A percentile compares a stretch with the other conserved stretches of the same genome.
Evolutionary conservation across 2,797 vertebrate genomes (phyloP).

Genomic region (Astyanax mexicanus): DNA sequence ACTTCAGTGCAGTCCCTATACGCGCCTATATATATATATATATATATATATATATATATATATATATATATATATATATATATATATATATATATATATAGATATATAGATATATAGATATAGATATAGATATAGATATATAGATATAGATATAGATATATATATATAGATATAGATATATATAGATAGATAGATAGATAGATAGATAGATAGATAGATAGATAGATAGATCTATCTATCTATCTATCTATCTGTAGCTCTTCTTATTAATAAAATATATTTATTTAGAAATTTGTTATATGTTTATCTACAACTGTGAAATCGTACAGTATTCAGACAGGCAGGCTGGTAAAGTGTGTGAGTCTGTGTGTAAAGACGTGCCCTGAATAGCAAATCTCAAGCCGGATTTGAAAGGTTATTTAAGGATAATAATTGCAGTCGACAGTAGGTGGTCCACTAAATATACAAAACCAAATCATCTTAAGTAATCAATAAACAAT

Average conservation of each 20-base stretch:
- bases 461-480: background rate
- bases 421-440: background rate
- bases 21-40: too few species aligned
- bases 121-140: too few species aligned
- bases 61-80: too few species aligned
- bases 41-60: background rate
- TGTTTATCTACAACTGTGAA: background rate
- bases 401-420: background rate
- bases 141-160: slow-evolving; percentile 19
- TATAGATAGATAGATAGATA: slow-evolving; percentile 42
- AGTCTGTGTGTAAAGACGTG: background rate
- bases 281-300: too few species aligned
- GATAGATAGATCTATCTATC: slow-evolving; percentile 48
- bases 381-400: background rate
- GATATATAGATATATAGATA: too few species aligned
- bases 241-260: too few species aligned
- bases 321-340: background rate
- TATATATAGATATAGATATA: slow-evolving; percentile 37
- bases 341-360: background rate
- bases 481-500: background rate
- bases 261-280: too few species aligned
- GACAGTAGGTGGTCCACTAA: background rate
- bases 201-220: slow-evolving; percentile 55
- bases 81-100: background rate
- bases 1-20: too few species aligned